Conservation (phyloP, 2,113 vertebrate species). For the Rousettus leschenaultii region DNA sequence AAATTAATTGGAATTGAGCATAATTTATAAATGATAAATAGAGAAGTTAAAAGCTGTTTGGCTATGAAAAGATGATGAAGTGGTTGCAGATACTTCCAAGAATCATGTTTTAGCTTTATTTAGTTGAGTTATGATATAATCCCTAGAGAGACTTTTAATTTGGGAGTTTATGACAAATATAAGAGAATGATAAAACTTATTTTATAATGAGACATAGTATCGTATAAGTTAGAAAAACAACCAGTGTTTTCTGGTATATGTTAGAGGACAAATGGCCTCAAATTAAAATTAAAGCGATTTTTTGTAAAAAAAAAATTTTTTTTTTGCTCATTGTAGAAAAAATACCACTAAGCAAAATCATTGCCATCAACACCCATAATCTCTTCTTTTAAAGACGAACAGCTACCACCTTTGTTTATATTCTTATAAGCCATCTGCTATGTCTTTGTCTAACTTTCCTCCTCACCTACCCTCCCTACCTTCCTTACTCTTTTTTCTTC, state of each 20-base stretch:
- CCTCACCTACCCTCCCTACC: neutral
- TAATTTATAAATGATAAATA: neutral
- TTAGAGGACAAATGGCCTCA: neutral
- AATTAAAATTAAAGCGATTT: neutral
- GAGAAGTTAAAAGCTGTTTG: neutral
- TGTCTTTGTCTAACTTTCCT: neutral
- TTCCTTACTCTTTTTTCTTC: neutral
- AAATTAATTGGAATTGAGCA: neutral
- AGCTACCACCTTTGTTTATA: neutral
- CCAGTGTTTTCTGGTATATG: neutral
- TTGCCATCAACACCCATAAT: neutral
- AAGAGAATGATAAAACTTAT: neutral
- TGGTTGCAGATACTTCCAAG: neutral
- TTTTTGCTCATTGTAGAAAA: neutral
- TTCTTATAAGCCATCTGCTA: neutral
- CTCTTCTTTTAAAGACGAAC: neutral
- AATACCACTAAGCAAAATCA: neutral
- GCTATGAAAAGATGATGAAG: neutral
- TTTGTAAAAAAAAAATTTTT: neutral
- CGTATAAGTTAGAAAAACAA: neutral
- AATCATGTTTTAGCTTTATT: neutral
- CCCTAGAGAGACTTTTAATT: neutral
- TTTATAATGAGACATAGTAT: neutral
- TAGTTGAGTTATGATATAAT: neutral
- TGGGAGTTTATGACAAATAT: neutral